These are phyloP conservation scores for Caenorhabditis plicata DNA, from an alignment of 2,888 invertebrate genomes.

Conservation along the genomic window DNA sequence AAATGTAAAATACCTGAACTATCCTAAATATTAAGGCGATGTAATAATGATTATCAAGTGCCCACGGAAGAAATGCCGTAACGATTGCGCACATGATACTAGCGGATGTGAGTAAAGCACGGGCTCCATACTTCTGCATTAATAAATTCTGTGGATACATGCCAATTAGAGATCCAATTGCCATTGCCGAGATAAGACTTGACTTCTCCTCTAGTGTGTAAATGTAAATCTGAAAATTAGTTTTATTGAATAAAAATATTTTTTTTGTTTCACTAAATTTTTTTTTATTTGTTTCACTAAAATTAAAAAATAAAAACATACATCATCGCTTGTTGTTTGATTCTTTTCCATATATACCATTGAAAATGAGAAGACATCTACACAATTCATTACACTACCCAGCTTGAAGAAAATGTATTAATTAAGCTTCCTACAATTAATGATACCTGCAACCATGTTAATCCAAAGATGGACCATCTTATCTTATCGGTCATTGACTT, in stretches of 20 bases:
- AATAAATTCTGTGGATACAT: slow-evolving; percentile 40
- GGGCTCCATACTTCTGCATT: slow-evolving; percentile 32
- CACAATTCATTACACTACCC: slow-evolving; percentile 40
- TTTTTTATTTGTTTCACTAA: no score
- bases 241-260: neutral
- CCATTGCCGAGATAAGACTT: slow-evolving; percentile 37
- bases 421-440: no score
- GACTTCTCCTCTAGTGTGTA: slow-evolving; percentile 38
- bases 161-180: slow-evolving; percentile 39
- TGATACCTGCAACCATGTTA: slow-evolving; percentile 20
- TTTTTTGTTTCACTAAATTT: neutral
- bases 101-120: slow-evolving; percentile 20
- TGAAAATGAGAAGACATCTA: slow-evolving; percentile 41
- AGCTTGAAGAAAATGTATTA: slow-evolving; percentile 2
- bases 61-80: slow-evolving; percentile 32
- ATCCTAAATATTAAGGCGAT: slow-evolving; percentile 34
- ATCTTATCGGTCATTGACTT: neutral
- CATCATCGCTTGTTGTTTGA: slow-evolving; percentile 15
- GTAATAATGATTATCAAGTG: slow-evolving; percentile 30
- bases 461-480: neutral
- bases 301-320: no score
- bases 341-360: slow-evolving; percentile 45
- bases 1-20: slow-evolving; percentile 6
- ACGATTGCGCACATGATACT: slow-evolving; percentile 25
- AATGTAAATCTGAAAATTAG: slow-evolving; percentile 29